Conservation (phyloP, 2,797 vertebrate species). For the Eidolon dupreanum region DNA sequence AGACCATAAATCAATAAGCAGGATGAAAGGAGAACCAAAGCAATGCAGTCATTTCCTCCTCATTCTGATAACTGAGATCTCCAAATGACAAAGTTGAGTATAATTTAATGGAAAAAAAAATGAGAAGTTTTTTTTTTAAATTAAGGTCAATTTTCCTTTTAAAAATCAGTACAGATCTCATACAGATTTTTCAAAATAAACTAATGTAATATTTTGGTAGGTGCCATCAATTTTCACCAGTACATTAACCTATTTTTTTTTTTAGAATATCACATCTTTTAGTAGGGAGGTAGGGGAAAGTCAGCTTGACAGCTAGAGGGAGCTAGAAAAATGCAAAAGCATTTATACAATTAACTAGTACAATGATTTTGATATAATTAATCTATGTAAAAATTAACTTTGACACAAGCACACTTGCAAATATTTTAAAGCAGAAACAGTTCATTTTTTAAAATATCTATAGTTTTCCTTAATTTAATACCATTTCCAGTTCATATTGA, state of each 20-base stretch:
- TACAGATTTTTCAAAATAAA: not conserved
- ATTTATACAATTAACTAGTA: not conserved
- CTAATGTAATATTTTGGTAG: not conserved
- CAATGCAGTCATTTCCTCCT: not conserved
- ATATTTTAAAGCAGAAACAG: not conserved
- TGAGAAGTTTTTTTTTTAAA: not conserved
- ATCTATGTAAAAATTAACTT: conserved; percentile 20
- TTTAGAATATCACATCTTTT: not conserved
- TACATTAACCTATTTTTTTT: not conserved
- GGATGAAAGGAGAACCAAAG: not conserved
- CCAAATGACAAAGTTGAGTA: not conserved
- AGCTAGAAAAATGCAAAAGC: not conserved
- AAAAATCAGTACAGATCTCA: not conserved
- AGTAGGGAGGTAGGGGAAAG: not conserved
- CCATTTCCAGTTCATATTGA: not conserved
- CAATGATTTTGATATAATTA: not conserved
- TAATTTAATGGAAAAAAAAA: not conserved
- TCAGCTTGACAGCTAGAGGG: not conserved
- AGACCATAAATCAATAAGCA: not conserved
- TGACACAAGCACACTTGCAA: not conserved
- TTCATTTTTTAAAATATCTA: not conserved
- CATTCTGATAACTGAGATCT: not conserved
- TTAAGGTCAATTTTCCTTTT: not conserved
- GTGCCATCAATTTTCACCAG: not conserved
- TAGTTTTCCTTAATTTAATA: not conserved